Percentiles rank a stretch among this genome's conserved stretches.
Evolutionary conservation across 2,797 vertebrate genomes (phyloP).

Genomic region (Cryptoprocta ferox): DNA sequence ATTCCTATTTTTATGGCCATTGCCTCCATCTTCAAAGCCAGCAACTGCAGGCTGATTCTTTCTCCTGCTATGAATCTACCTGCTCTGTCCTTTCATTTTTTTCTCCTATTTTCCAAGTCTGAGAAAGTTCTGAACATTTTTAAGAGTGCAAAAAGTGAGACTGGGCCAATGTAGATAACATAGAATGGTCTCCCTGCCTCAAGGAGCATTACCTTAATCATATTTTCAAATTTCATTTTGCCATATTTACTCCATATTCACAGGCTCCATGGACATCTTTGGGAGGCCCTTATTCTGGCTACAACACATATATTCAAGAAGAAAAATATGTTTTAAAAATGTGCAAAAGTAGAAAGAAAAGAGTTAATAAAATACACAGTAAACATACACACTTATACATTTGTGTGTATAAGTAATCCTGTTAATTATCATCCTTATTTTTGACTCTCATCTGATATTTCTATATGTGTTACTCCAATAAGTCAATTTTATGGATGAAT

Average conservation of each 20-base stretch:
- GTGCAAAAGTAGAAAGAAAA: not conserved
- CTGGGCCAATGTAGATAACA: not conserved
- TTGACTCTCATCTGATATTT: not conserved
- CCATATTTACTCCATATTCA: not conserved
- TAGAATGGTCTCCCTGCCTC: not conserved
- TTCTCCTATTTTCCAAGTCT: not conserved
- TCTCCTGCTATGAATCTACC: not conserved
- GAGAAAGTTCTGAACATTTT: not conserved
- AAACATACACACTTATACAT: not conserved
- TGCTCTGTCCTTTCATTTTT: not conserved
- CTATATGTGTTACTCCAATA: not conserved
- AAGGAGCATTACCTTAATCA: not conserved
- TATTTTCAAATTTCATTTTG: not conserved
- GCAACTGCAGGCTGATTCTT: not conserved
- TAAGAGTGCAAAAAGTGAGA: not conserved
- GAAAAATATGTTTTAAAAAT: not conserved
- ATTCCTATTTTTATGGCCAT: not conserved
- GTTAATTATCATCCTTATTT: not conserved
- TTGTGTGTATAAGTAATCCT: not conserved
- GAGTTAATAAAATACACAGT: not conserved
- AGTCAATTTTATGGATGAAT: not conserved
- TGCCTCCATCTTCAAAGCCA: not conserved
- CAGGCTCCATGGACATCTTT: not conserved
- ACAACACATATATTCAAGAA: not conserved
- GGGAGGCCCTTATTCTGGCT: not conserved